A percentile compares a stretch with the other conserved stretches of the same genome.
Evolutionary conservation across 2,797 vertebrate species (phyloP).

Genomic region (Melanogrammus aeglefinus): DNA sequence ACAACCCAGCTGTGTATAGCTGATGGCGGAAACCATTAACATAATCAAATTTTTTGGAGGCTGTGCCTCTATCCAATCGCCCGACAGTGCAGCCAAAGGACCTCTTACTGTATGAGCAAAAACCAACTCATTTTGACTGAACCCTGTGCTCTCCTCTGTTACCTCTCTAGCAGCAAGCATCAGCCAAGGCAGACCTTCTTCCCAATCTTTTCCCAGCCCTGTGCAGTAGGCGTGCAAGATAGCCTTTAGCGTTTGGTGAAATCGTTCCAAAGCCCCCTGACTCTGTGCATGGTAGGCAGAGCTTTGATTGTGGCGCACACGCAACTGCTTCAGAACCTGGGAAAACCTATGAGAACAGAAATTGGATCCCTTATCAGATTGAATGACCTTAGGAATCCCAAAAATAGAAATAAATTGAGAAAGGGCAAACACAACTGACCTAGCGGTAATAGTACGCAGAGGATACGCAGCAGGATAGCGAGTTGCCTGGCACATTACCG

Average conservation of each 20-base stretch:
- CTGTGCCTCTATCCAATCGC: background rate
- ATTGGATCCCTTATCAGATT: slow-evolving; percentile 16
- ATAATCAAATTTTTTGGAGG: background rate
- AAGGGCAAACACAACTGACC: too few relatives aligned
- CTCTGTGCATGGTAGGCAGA: slow-evolving; percentile 23
- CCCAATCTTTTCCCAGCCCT: too few relatives aligned
- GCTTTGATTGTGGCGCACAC: slow-evolving; percentile 2
- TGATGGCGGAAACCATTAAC: too few relatives aligned
- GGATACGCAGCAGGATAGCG: too few relatives aligned
- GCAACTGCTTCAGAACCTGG: slow-evolving; percentile 12
- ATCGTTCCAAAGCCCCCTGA: too few relatives aligned
- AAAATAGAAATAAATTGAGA: too few relatives aligned
- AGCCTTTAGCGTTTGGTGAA: slow-evolving; percentile 20
- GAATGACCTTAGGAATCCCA: too few relatives aligned
- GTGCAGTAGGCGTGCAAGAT: slow-evolving; percentile 6
- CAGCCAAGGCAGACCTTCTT: too few relatives aligned
- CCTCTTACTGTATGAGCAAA: slow-evolving; percentile 7
- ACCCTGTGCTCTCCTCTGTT: slow-evolving; percentile 16
- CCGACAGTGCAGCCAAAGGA: background rate
- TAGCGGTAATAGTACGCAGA: too few relatives aligned
- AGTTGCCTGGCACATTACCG: too few relatives aligned
- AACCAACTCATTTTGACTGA: slow-evolving; percentile 25
- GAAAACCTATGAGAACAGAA: slow-evolving; percentile 13
- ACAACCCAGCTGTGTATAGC: slow-evolving; percentile 1
- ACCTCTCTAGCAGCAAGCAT: too few relatives aligned